Base-by-base conservation (phyloP, 2,113 vertebrate genomes). In the Chionomys nivalis region DNA sequence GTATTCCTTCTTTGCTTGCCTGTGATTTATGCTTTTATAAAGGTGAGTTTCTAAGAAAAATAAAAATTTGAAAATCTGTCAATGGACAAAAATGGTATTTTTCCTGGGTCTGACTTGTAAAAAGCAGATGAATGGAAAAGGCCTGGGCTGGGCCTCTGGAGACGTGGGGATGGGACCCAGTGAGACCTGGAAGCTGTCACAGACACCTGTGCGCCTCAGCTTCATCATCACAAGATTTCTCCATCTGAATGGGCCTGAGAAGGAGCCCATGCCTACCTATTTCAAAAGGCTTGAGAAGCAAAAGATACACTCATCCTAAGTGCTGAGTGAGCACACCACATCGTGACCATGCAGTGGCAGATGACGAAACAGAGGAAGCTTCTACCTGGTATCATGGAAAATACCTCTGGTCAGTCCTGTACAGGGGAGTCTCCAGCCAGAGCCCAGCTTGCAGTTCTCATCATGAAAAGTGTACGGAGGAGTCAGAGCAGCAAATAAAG, bases 71-170 rank as follows among this genome's bases (percentile, higher is more conserved):
- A 52, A 52, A 52, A 52, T 14, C 6, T 28, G n/a, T 85, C 58
- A 44, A 42, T 0, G 42, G 81, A 44, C 58, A 65, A 36, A 89
- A 76, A 88, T 55, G 52, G n/a, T 33, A 76, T 49, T 39, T 90
- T 87, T 90, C 70, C 70, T 52, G 83, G 58, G 31, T 85, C 82
- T 94, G 78, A 78, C 66, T 90, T 86, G 19, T 77, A 90, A 91
- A 94, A 68, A 89, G 33, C 14, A 63, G 36, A 24, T 72, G 55
- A 90, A 44, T 86, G 86, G 58, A 12, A 90, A 91, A 13, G 66
- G 89, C 2, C 49, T 92, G 76, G 76, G 89, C 73, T 96, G 36
- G 63, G 61, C 87, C 77, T 75, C 36, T 19, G 42, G 73, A 96
- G 49, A 79, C 1, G 0, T 26, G 52, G 21, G 23, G 65, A 90